Evolutionary conservation across 2,113 vertebrate genomes (phyloP).

Genomic region (Nycticryphes semicollaris): DNA sequence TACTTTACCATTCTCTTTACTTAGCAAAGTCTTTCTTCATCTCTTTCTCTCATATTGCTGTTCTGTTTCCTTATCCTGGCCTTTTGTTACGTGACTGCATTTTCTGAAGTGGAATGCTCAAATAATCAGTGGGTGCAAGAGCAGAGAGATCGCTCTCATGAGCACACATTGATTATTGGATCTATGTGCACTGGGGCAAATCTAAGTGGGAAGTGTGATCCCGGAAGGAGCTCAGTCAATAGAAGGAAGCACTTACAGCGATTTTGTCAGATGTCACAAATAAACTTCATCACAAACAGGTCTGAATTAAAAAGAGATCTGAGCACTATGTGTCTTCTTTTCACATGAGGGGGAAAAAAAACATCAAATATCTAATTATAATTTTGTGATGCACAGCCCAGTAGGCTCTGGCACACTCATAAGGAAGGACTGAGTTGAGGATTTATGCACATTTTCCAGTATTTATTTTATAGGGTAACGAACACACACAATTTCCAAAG

Average conservation of each 20-base stretch:
- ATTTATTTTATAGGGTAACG: slow-evolving; percentile 69
- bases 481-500: slow-evolving; percentile 69
- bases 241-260: slow-evolving; percentile 16
- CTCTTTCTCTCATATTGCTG: background rate
- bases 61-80: background rate
- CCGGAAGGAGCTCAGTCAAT: background rate
- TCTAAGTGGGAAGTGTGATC: background rate
- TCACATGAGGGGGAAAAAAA: slow-evolving; percentile 22
- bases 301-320: slow-evolving; percentile 25
- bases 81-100: background rate
- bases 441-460: slow-evolving; percentile 68
- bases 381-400: slow-evolving; percentile 49
- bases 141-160: background rate
- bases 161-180: background rate
- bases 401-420: slow-evolving; percentile 28
- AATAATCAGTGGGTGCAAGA: background rate
- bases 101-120: background rate
- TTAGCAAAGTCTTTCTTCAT: background rate
- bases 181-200: background rate
- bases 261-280: slow-evolving; percentile 37
- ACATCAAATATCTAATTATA: slow-evolving; percentile 58
- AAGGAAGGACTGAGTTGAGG: slow-evolving; percentile 12
- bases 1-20: background rate
- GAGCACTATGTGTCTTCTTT: background rate
- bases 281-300: slow-evolving; percentile 3